phyloP scores from a whole-genome alignment of 2,113 vertebrate genomes.

The Falco punctatus region DNA sequence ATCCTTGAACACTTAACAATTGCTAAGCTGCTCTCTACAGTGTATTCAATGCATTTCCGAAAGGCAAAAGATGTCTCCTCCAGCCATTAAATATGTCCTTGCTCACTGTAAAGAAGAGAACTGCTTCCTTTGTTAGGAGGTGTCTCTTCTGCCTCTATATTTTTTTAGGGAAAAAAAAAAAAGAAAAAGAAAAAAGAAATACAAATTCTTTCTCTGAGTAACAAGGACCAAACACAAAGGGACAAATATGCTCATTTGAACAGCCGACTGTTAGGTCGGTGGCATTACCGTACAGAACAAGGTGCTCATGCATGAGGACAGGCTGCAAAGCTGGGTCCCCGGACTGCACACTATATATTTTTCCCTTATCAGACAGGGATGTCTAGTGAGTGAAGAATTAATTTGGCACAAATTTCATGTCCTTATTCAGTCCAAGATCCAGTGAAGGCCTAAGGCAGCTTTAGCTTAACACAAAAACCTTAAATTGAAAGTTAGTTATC shows the following conservation, averaged over 20 bases:
- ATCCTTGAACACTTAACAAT: not conserved
- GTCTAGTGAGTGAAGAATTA: not conserved
- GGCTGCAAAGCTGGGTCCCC: not conserved
- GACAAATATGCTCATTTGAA: not conserved
- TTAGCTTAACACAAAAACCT: not conserved
- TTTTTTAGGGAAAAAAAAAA: not conserved
- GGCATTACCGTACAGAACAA: not conserved
- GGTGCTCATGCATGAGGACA: not conserved
- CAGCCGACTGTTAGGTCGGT: not conserved
- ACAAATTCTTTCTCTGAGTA: not conserved
- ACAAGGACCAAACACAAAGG: not conserved
- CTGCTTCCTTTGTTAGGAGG: not conserved
- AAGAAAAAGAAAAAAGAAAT: accelerated
- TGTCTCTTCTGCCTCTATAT: not conserved
- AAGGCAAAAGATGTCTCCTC: not conserved
- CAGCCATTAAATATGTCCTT: not conserved
- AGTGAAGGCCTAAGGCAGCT: not conserved
- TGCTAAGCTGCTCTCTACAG: not conserved
- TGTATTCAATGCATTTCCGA: not conserved
- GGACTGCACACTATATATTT: not conserved
- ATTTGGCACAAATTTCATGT: not conserved
- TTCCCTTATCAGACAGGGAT: not conserved
- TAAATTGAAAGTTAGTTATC: not conserved
- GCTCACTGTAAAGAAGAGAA: not conserved
- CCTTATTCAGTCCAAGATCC: not conserved